Base-by-base conservation (phyloP, 2,888 invertebrate species). In the Ormyrus pomaceus region DNA sequence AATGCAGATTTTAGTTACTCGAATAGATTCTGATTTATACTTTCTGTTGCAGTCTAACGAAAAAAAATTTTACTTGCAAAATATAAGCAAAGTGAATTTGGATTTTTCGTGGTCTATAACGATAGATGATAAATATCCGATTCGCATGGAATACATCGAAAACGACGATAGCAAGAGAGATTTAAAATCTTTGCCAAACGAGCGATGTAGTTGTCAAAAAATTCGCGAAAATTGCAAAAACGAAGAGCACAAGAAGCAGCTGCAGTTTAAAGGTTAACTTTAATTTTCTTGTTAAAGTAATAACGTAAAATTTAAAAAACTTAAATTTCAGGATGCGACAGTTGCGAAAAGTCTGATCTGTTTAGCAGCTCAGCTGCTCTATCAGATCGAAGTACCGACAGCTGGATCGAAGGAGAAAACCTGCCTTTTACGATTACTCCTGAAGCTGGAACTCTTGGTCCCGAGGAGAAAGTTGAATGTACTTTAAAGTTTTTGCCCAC, bases 381-480 rank as follows among this genome's bases (percentile, higher is more conserved):
- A 34, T 86, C 87, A 2, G 86, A 84, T 66, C 83, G 88, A 11
- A 87, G 84, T 66, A 84, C 82, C 10, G 86, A 86, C 50, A 87
- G 85, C 77, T 87, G 87, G 88, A 80, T 84, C 11, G 86, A 86
- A 58, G 80, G 86, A 13, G 86, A 88, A 48, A 84, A 86, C 79
- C 85, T 92, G 72, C 93, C 94, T 0, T 93, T 94, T 84, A 84
- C 85, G 55, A 92, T 94, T 82, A 87, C 89, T 68, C 94, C 94
- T 0, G 86, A 86, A 10, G 89, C 86, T 69, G 91, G 89, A 10
- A 91, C 91, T 73, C 87, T 94, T 9, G 86, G 88, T 4, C 92
- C 94, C 0, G 89, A 88, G 1, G 87, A 92, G 84, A 90, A 81
- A 19, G 83, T 87, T 76, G 84, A 85, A 9, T 93, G 93, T 83